phyloP scores from a whole-genome alignment of 2,797 vertebrate genomes.

The Melanotaenia nigrans region DNA sequence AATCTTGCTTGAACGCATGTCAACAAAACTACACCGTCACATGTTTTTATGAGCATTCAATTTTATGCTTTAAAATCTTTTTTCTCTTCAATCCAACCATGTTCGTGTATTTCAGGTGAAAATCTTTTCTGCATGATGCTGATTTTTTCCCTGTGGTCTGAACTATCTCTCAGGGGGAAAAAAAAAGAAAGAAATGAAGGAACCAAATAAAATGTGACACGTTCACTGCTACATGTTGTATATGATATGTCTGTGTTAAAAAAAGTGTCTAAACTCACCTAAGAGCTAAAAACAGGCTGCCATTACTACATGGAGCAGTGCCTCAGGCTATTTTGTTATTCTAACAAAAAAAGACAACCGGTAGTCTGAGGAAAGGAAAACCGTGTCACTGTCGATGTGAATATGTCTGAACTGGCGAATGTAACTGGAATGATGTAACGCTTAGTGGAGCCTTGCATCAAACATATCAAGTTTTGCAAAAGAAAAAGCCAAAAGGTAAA shows the following conservation, averaged over 20 bases:
- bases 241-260: slow-evolving; percentile 46
- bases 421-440: slow-evolving; percentile 44
- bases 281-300: slow-evolving; percentile 41
- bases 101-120: background rate
- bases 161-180: background rate
- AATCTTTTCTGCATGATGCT: slow-evolving; percentile 9
- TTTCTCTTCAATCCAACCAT: background rate
- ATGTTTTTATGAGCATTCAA: background rate
- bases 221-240: slow-evolving; percentile 27
- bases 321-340: slow-evolving; percentile 58
- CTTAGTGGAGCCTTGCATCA: slow-evolving; percentile 57
- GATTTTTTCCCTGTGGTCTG: slow-evolving; percentile 7
- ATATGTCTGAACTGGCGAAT: slow-evolving; percentile 48
- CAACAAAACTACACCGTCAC: background rate
- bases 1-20: background rate
- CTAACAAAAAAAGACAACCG: slow-evolving; percentile 63
- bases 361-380: slow-evolving; percentile 60
- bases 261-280: slow-evolving; percentile 40
- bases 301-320: slow-evolving; percentile 42
- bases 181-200: background rate
- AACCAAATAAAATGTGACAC: slow-evolving; percentile 43
- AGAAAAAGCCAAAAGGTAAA: slow-evolving; percentile 37
- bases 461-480: slow-evolving; percentile 24
- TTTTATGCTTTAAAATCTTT: background rate
- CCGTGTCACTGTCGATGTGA: slow-evolving; percentile 69